Evolutionary conservation across 2,797 vertebrate genomes (phyloP), one percentile per base, ranked within the genome.

Genomic region (Chelmon rostratus): DNA sequence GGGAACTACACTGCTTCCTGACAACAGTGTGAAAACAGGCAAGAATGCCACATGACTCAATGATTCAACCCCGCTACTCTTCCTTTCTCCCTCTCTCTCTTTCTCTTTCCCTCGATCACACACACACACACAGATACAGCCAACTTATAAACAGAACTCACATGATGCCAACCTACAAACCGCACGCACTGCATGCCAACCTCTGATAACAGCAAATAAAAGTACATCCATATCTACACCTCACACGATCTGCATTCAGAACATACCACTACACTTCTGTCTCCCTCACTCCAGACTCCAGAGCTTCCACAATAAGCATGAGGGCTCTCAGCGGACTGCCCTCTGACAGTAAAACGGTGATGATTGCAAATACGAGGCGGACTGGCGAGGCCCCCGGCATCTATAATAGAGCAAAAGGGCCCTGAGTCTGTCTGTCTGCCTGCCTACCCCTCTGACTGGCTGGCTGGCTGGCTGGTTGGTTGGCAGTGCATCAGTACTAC

Each of bases 261-360:
- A 76, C 91, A 87, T 92, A 89, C 87, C 86, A 78, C 67, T 84
- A 57, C 86, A 71, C 82, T 83, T 73, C 57, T 82, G 75, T 78
- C 81, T 90, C 82, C 65, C 82, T 82, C 64, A 44, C 72, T 80
- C 85, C 89, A 87, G 90, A 94, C 94, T 94, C 89, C 91, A 91
- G 89, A 92, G 93, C 84, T 82, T 86, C 93, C 91, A 93, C 94
- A 94, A 88, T 95, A 94, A 92, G 93, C 78, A 47, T 68, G 76
- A 93, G 88, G 91, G 90, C 93, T 92, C 92, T 90, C 92, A 86
- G 93, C 86, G 81, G 93, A 88, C 93, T 92, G 78, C 93, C 91
- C 94, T 95, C 94, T 95, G 92, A 96, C 92, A 94, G 94, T 95
- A 95, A 96, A 96, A 96, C 92, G 93, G 93, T 94, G 95, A 96